Conservation (phyloP, 2,113 vertebrate species). For the Cheilinus undulatus region DNA sequence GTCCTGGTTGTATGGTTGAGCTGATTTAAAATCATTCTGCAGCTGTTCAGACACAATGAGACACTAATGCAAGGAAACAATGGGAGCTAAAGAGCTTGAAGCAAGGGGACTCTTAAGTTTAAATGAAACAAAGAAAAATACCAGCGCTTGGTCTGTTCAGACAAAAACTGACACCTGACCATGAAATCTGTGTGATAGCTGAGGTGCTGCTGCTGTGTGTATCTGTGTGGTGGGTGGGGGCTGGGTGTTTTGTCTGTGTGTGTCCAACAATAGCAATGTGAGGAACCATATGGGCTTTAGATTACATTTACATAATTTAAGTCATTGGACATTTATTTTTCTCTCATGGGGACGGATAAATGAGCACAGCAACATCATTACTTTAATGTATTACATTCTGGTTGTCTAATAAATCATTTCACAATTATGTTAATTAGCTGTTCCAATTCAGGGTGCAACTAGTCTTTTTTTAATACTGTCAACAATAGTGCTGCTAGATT, state of each 20-base stretch:
- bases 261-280: slow-evolving; percentile 30
- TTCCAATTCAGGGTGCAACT: background rate
- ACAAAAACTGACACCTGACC: slow-evolving; percentile 40
- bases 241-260: slow-evolving; percentile 7
- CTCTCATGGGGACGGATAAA: slow-evolving; percentile 2
- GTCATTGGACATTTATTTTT: background rate
- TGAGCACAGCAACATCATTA: background rate
- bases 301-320: slow-evolving; percentile 53
- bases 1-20: background rate
- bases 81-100: background rate
- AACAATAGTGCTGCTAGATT: too few species aligned
- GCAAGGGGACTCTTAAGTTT: background rate
- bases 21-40: slow-evolving; percentile 22
- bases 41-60: slow-evolving; percentile 29
- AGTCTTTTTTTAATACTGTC: slow-evolving; percentile 1
- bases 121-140: slow-evolving; percentile 40
- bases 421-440: background rate
- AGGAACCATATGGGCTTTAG: slow-evolving; percentile 42
- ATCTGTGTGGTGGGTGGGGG: slow-evolving; percentile 4
- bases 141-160: slow-evolving; percentile 2
- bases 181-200: slow-evolving; percentile 69
- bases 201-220: slow-evolving; percentile 8
- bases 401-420: background rate
- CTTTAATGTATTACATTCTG: background rate
- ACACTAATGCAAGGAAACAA: slow-evolving; percentile 21